These are phyloP conservation scores for Hymenopus coronatus DNA, from an alignment of 2,888 invertebrate species.

Conservation along the genomic window DNA sequence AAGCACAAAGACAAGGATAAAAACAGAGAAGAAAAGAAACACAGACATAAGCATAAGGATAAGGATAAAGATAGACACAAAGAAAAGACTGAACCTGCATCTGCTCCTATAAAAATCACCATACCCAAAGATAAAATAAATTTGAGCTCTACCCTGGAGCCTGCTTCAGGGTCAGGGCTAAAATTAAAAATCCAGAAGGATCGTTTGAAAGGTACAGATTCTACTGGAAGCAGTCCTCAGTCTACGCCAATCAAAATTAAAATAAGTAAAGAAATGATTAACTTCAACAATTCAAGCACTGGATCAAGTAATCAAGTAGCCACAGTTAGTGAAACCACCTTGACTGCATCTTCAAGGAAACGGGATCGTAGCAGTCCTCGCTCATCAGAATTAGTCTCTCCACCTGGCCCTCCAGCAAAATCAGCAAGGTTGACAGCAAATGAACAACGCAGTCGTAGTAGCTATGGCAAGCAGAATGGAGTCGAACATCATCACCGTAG, in stretches of 20 bases:
- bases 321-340: background rate
- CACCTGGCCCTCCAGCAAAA: constrained; percentile 25
- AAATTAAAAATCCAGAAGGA: constrained; percentile 83
- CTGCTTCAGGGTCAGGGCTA: constrained; percentile 50
- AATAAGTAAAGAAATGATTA: constrained; percentile 70
- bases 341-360: constrained; percentile 15
- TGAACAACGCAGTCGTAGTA: constrained; percentile 35
- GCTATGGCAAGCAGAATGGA: constrained; percentile 38
- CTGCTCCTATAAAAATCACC: constrained; percentile 54
- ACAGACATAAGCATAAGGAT: constrained; percentile 44
- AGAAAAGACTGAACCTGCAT: constrained; percentile 41
- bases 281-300: background rate
- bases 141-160: constrained; percentile 40
- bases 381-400: constrained; percentile 38
- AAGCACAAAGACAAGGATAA: constrained; percentile 42
- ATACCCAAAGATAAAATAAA: constrained; percentile 59
- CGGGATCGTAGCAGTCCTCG: constrained; percentile 40
- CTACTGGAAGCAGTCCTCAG: constrained; percentile 44
- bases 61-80: constrained; percentile 45
- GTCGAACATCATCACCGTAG: constrained; percentile 21
- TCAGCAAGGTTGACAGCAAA: background rate
- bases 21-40: constrained; percentile 62
- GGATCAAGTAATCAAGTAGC: background rate
- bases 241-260: constrained; percentile 54
- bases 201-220: constrained; percentile 57